A percentile compares a stretch with the other conserved stretches of the same genome.
Conservation (phyloP, 2,113 vertebrate species). For the Morone chrysops region DNA sequence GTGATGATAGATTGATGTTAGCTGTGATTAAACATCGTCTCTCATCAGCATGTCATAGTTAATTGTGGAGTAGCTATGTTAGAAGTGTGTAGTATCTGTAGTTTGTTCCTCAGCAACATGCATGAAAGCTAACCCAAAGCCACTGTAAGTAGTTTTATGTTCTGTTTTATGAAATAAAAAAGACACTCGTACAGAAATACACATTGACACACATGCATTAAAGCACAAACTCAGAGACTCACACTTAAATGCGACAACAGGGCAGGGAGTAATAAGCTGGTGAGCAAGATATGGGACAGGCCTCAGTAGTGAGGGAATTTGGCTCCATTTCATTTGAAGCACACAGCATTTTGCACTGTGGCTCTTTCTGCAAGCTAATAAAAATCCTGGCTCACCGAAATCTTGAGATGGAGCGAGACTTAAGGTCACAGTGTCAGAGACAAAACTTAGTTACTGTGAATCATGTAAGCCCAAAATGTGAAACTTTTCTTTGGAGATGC, state of each 20-base stretch:
- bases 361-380: slow-evolving; percentile 58
- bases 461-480: slow-evolving; percentile 23
- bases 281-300: slow-evolving; percentile 24
- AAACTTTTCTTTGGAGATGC: slow-evolving; percentile 37
- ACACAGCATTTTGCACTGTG: slow-evolving; percentile 43
- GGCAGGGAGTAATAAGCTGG: slow-evolving; percentile 33
- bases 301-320: slow-evolving; percentile 23
- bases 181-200: not conserved
- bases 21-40: slow-evolving; percentile 28
- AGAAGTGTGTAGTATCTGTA: slow-evolving; percentile 12
- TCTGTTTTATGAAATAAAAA: slow-evolving; percentile 14
- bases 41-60: slow-evolving; percentile 60
- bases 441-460: slow-evolving; percentile 48
- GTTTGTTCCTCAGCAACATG: slow-evolving; percentile 24
- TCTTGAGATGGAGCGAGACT: slow-evolving; percentile 37
- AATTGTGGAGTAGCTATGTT: slow-evolving; percentile 11
- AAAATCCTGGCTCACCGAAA: slow-evolving; percentile 40
- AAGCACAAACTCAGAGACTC: slow-evolving; percentile 14
- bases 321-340: slow-evolving; percentile 55
- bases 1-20: slow-evolving; percentile 39
- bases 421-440: slow-evolving; percentile 58
- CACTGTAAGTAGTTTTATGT: slow-evolving; percentile 21
- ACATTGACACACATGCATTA: slow-evolving; percentile 1
- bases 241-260: not conserved
- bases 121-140: slow-evolving; percentile 54